Base-by-base conservation (phyloP, 2,888 invertebrate species). In the Hylaea fasciaria region DNA sequence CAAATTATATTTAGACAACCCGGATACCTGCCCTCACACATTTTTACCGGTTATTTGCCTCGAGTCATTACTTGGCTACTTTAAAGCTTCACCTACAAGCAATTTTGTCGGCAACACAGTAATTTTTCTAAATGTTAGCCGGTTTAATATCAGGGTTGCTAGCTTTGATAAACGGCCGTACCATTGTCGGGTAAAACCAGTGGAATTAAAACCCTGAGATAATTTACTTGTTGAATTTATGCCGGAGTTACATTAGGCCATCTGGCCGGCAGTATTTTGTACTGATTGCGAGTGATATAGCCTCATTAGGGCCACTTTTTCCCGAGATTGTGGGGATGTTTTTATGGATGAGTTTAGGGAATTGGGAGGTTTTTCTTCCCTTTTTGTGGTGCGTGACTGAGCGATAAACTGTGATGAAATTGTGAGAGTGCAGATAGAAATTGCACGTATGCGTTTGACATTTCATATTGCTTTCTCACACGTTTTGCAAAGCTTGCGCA, bases 151-250 rank as follows among this genome's bases (percentile, higher is more conserved):
- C 67, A 70, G 75, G 66, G 71, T 74, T 70, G 71, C 68, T 68
- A 69, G 70, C 69, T 62, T 75, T 80, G 77, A 81, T 76, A 80
- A 75, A 82, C 76, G 76, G 70, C 61, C 68, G 62, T 69, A 70
- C 71, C 73, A 76, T 71, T 75, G 75, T 72, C 70, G 68, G 68
- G 66, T 64, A 55, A 68, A 67, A 67, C 63, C 71, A 53, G 66
- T 70, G 71, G 79, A 83, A 85, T 85, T 83, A 85, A 85, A 85
- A 80, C 71, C 77, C 71, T 72, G 70, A 81, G 77, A 80, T 81
- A 83, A 85, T 84, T 84, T 84, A 79, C 80, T 80, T 77, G 76
- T 68, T 71, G 76, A 83, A 84, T 84, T 82, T 82, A 83, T 85
- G 78, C 76, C 65, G 72, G 72, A 71, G 74, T 72, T 70, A 73